Base-by-base conservation (phyloP, 2,113 vertebrate genomes). In the Chloroceryle aenea region DNA sequence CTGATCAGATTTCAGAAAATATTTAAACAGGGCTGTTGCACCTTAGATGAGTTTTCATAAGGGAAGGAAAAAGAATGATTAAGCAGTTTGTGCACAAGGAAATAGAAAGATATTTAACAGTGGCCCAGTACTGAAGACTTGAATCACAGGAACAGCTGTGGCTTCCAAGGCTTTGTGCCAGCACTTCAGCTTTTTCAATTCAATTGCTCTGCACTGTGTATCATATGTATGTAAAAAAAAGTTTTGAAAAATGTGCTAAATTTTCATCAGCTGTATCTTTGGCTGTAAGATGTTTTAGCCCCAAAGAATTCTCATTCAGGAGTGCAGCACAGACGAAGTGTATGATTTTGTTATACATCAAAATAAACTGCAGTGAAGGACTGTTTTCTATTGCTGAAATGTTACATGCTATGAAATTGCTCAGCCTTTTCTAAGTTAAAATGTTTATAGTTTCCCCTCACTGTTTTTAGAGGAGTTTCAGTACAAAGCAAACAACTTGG, bases 141-240 rank as follows among this genome's bases (percentile, higher is more conserved):
- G 62, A 77, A 89, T 59, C 62, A 87, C 47, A 89, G 47, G 43
- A 89, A 85, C 56, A 79, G 29, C 58, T 88, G 53, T 48, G 30
- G n/a, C 32, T 55, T 80, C 50, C 25, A 73, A 58, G 67, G 42
- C 45, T 83, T n/a, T 3, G 1, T 69, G 55, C 15, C 67, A 93
- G 62, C 45, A 45, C 15, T 55, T 74, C 30, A 66, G 25, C 14
- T 59, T 81, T 83, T 79, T 21, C 67, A 73, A 13, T 73, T 87
- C 34, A 68, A 69, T 29, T 81, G 10, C 10, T 73, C 61, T 64
- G 17, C 25, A 47, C 0, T 47, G 7, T 25, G 12, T 7, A 63
- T 21, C 36, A 52, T 27, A 27, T 12, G 14, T 52, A 15, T 73
- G 14, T 53, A 25, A 25, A 50, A 79, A 32, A 1, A 73, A 52